Conservation (phyloP, 2,888 invertebrate species). For the Hirtodrosophila duncani region DNA sequence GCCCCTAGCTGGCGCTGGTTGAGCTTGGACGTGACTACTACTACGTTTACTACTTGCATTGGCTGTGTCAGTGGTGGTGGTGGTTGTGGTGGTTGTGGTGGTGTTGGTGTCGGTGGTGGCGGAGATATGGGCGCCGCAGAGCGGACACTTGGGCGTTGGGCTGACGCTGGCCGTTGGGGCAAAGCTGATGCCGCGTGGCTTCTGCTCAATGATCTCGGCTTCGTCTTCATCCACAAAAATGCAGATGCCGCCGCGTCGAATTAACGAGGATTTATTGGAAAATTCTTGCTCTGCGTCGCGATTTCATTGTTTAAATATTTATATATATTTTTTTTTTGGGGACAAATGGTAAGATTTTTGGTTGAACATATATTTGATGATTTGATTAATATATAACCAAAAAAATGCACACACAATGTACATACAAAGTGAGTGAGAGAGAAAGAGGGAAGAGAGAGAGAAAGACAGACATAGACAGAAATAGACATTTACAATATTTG, state of each 20-base stretch:
- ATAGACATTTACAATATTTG: conserved; percentile 25
- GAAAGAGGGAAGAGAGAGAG: conserved; percentile 33
- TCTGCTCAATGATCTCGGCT: conserved; percentile 74
- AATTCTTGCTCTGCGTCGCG: conserved; percentile 63
- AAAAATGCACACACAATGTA: conserved; percentile 31
- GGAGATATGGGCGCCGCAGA: conserved; percentile 65
- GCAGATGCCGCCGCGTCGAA: conserved; percentile 78
- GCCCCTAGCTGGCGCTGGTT: conserved; percentile 46
- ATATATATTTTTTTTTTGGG: conserved; percentile 7
- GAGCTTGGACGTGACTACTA: conserved; percentile 52
- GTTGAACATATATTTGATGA: conserved; percentile 63
- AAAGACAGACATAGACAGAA: conserved; percentile 11
- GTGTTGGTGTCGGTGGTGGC: conserved; percentile 31
- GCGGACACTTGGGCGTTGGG: conserved; percentile 66
- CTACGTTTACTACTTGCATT: conserved; percentile 59
- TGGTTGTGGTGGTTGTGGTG: conserved; percentile 40
- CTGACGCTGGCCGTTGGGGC: conserved; percentile 52
- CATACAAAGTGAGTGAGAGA: conserved; percentile 28
- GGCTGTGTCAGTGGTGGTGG: conserved; percentile 33
- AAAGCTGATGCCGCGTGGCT: conserved; percentile 68
- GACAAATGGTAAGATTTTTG: conserved; percentile 36
- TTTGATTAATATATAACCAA: conserved; percentile 49
- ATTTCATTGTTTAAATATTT: conserved; percentile 27
- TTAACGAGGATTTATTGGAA: conserved; percentile 76
- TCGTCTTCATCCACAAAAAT: conserved; percentile 78